Percentiles rank a stretch among this genome's conserved stretches.
Conservation (phyloP, 1,140 invertebrate genomes). For the Drosophila nannoptera region DNA sequence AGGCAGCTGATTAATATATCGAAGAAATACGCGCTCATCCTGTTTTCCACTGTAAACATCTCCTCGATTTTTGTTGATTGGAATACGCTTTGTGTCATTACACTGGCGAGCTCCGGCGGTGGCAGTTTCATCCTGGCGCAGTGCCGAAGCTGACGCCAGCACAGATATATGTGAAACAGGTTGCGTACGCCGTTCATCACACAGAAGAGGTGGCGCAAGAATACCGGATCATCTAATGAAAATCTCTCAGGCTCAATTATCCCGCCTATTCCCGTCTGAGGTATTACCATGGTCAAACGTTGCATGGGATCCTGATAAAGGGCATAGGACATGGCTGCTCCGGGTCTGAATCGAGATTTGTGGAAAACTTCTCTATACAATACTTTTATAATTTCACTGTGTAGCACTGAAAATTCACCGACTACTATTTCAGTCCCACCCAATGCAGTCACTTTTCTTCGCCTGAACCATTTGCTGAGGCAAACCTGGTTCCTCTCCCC, state of each 20-base stretch:
- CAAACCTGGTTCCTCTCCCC: background rate
- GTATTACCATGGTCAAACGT: constrained; percentile 17
- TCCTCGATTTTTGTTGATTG: constrained; percentile 22
- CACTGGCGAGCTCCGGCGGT: constrained; percentile 2
- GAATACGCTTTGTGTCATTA: constrained; percentile 19
- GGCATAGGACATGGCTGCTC: constrained; percentile 25
- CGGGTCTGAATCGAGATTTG: background rate
- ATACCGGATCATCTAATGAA: constrained; percentile 31
- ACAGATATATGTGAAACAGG: constrained; percentile 33
- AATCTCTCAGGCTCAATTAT: background rate
- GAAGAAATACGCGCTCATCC: background rate
- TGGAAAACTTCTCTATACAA: background rate
- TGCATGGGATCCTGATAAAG: constrained; percentile 50
- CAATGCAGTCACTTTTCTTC: too few species aligned
- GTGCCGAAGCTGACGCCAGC: constrained; percentile 36
- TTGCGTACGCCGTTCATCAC: constrained; percentile 22
- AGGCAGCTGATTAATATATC: constrained; percentile 42
- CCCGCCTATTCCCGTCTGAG: background rate
- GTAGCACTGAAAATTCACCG: too few species aligned
- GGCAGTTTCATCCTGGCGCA: background rate
- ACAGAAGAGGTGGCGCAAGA: constrained; percentile 47
- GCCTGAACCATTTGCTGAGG: too few species aligned
- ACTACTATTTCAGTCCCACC: too few species aligned
- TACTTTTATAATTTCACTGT: too few species aligned
- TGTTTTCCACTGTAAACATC: constrained; percentile 4